Evolutionary conservation across 2,113 vertebrate genomes (phyloP).

Genomic region (Mesitornis unicolor): DNA sequence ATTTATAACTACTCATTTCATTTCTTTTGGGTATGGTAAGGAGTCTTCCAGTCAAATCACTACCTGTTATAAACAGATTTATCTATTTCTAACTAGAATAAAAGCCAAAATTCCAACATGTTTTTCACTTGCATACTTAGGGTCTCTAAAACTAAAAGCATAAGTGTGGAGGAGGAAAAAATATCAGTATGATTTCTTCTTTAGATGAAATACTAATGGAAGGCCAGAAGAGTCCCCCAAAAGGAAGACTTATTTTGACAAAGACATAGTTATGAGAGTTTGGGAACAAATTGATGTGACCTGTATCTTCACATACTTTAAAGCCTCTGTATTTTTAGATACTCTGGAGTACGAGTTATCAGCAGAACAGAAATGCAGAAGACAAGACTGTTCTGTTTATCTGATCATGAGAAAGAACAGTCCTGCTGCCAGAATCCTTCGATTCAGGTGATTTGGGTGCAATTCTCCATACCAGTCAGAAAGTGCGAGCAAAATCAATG

Average conservation of each 20-base stretch:
- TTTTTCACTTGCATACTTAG: background rate
- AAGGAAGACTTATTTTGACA: background rate
- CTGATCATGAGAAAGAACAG: background rate
- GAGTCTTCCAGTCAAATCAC: background rate
- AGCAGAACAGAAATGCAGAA: background rate
- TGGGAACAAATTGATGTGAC: background rate
- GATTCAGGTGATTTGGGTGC: background rate
- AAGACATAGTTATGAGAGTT: background rate
- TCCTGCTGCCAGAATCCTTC: background rate
- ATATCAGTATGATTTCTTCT: background rate
- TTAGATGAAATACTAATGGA: background rate
- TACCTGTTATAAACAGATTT: background rate
- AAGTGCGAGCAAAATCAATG: background rate
- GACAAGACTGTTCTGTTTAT: background rate
- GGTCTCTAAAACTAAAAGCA: background rate
- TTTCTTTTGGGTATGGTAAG: slow-evolving; percentile 42
- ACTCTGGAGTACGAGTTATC: background rate
- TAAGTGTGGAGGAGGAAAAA: background rate
- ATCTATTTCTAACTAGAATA: background rate
- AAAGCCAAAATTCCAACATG: background rate
- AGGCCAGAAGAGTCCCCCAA: background rate
- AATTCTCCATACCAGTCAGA: background rate
- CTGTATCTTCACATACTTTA: background rate
- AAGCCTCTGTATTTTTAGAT: background rate
- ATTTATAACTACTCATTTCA: slow-evolving; percentile 25